Base-by-base conservation (phyloP, 92 coral and sea anemone species). In the Virgularia gustaviana region DNA sequence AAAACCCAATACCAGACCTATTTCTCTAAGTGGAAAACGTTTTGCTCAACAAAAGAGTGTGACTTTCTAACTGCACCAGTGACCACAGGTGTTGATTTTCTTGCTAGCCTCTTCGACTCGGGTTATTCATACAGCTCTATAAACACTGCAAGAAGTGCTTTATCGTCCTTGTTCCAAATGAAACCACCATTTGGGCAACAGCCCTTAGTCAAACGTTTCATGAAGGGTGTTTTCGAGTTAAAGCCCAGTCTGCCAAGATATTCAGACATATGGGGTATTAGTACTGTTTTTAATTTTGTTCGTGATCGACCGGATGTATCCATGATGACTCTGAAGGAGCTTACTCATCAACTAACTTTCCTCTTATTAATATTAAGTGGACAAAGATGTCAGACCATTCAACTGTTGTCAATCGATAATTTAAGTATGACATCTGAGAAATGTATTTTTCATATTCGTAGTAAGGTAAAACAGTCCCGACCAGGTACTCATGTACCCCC, bases 301-400 rank as follows among this genome's bases (percentile, higher is more conserved):
- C 74, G 79, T 28, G 28, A 36, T 22, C 25, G 60, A 28, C 79
- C 83, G 13, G 4, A 60, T 10, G 47, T 39, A n/a, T 27, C 70
- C 6, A 70, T 52, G 30, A 61, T 77, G 65, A 39, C 28, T 36
- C 41, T 77, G 41, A 77, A 77, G 70, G 79, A 71, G 49, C 55
- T 77, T 23, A 77, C 86, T 15, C 38, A 23, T 25, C 62, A 82
- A 68, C 78, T 82, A 13, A 35, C 73, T 25, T 77, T 61, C 38
- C 77, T 77, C 47, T 36, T 52, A 63, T 27, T 33, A 29, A 64
- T 79, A 7, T 49, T 71, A 7, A 71, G 63, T 71, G 71, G 81
- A 20, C 81, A 81, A 49, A 57, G 86, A 68, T 70, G 86, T 53
- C 86, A 77, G 55, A 70, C 86, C 23, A 77, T 76, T 19, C 63